Percentiles rank a stretch among this genome's conserved stretches.
phyloP scores from a whole-genome alignment of 2,797 vertebrate species.

The Oreochromis grahami region DNA sequence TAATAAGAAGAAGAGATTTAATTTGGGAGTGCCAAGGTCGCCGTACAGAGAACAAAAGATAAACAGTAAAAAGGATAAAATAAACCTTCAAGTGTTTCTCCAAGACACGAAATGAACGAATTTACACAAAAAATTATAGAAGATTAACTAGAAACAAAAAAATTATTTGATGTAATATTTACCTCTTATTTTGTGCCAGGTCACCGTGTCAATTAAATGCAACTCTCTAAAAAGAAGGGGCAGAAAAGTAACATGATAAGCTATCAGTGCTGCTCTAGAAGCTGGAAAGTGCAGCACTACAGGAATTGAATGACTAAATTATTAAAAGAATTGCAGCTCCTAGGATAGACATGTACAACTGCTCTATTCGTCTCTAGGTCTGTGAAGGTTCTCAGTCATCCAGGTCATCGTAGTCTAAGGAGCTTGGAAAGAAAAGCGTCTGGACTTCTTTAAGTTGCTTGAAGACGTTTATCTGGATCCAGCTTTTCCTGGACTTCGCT shows the following conservation, averaged over 20 bases:
- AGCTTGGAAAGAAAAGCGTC: no score
- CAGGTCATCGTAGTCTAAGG: no score
- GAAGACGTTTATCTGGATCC: no score
- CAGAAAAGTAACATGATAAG: background rate
- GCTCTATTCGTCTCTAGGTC: background rate
- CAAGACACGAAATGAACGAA: background rate
- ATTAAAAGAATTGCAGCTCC: background rate
- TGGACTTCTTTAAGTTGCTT: no score
- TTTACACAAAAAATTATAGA: background rate
- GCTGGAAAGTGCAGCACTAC: background rate
- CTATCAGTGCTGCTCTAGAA: background rate
- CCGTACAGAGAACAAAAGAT: background rate
- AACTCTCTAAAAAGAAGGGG: slow-evolving; percentile 79
- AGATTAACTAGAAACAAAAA: background rate
- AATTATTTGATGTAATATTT: background rate
- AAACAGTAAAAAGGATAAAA: background rate
- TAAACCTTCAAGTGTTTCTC: background rate
- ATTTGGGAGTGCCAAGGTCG: background rate
- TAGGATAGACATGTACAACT: background rate
- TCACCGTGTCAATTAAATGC: slow-evolving; percentile 87
- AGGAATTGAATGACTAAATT: background rate
- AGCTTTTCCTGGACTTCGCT: no score
- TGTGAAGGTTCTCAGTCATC: no score
- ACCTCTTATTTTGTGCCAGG: slow-evolving; percentile 95
- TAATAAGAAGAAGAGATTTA: background rate